Evolutionary conservation across 2,113 vertebrate genomes (phyloP), one percentile per base, ranked within the genome.

Genomic region (Orycteropus afer): DNA sequence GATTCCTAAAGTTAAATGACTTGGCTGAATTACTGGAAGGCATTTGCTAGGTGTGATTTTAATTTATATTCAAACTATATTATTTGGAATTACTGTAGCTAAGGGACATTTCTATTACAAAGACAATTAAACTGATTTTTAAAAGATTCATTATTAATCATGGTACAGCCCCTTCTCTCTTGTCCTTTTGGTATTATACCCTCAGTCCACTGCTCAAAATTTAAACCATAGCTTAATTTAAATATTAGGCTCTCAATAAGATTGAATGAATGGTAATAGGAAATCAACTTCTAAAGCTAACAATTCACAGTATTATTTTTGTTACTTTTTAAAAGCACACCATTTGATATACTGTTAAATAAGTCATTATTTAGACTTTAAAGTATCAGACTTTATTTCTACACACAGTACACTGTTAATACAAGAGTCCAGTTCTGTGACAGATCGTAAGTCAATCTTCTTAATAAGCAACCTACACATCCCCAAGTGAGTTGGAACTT

Each of bases 321-420:
- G 12, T 47, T 74, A 34, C 27, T 77, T 55, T 77, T 71, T 78
- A 71, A 61, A 88, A 84, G 20, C 40, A 22, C 5, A 76, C 20
- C 22, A 69, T 4, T 32, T 80, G 10, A 94, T 89, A 85, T 22
- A 78, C 9, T 69, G 3, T 51, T 47, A 80, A 86, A 1, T 25
- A 55, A 79, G 32, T 67, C 59, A 73, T 84, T 69, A 67, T 17
- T 63, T 49, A 82, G 17, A 82, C 9, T 51, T 91, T 65, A 88
- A 93, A 95, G 17, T 27, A 85, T 51, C 5, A 91, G 22, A 61
- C 3, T 85, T 59, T 80, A 83, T 91, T 84, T 84, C 40, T 92
- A 15, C 7, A 61, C 61, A 69, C 15, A 61, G 27, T 59, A 2
- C 6, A 73, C 13, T 85, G 40, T 80, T 93, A 51, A 40, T 71